phyloP scores from a whole-genome alignment of 2,888 invertebrate species.

The Harpalus rufipes region DNA sequence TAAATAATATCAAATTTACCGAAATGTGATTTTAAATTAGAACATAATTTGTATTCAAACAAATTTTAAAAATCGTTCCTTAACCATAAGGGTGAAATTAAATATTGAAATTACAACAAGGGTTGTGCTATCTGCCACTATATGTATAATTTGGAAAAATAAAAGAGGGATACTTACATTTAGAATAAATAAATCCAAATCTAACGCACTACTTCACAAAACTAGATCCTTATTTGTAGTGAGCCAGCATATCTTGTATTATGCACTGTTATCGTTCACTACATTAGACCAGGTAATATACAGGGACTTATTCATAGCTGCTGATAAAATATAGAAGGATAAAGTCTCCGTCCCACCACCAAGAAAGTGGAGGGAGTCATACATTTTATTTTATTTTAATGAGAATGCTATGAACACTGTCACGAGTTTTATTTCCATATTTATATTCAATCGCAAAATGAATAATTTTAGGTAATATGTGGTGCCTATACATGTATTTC shows the following conservation, averaged over 20 bases:
- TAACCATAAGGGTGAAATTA: no score
- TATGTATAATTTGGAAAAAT: no score
- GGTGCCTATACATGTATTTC: no score
- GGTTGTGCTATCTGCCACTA: no score
- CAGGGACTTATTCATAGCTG: slow-evolving; percentile 21
- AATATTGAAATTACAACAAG: no score
- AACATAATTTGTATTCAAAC: no score
- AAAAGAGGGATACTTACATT: neutral
- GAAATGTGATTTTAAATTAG: no score
- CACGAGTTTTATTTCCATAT: neutral
- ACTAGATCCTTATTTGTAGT: neutral
- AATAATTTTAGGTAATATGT: no score
- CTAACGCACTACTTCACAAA: slow-evolving; percentile 21
- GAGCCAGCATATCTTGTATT: slow-evolving; percentile 36
- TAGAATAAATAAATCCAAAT: slow-evolving; percentile 17
- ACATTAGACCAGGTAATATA: slow-evolving; percentile 24
- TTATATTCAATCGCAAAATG: neutral
- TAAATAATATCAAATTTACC: no score
- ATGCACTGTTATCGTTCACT: slow-evolving; percentile 31
- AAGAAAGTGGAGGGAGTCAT: slow-evolving; percentile 8
- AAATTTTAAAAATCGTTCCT: no score
- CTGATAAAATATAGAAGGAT: slow-evolving; percentile 39
- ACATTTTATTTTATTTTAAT: slow-evolving; percentile 18
- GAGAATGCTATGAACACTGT: neutral
- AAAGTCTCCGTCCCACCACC: slow-evolving; percentile 17